Conservation (phyloP, 2,113 vertebrate species). For the Coptodon rendalli region DNA sequence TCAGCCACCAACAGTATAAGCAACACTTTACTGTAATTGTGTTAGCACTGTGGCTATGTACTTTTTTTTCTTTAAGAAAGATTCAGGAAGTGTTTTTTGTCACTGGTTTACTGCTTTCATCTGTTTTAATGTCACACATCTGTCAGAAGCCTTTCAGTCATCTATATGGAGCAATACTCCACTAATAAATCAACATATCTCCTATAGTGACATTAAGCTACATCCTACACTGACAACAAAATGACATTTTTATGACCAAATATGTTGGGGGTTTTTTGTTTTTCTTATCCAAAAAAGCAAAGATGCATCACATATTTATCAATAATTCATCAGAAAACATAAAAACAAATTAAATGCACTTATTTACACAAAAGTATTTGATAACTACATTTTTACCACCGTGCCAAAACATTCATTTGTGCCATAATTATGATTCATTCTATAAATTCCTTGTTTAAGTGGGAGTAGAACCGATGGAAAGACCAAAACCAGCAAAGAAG, state of each 20-base stretch:
- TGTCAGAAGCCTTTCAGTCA: neutral
- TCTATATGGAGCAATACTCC: neutral
- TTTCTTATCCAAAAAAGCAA: neutral
- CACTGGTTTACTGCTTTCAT: neutral
- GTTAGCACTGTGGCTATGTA: neutral
- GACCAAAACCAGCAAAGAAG: neutral
- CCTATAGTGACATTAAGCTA: neutral
- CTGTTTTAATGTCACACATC: neutral
- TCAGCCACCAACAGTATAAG: neutral
- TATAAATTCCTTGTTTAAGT: neutral
- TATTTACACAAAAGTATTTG: neutral
- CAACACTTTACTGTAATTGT: conserved; percentile 10
- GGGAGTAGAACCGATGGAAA: neutral
- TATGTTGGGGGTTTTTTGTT: neutral
- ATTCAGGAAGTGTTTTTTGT: neutral
- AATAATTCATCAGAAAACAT: neutral
- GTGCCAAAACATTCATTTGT: neutral
- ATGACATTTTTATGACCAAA: neutral
- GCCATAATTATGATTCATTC: neutral
- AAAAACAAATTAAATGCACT: neutral
- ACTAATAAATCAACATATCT: neutral
- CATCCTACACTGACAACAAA: neutral
- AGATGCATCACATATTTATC: neutral
- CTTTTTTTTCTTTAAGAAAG: neutral
- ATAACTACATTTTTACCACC: neutral